These are phyloP conservation scores for Catonia carolina DNA, from an alignment of 2,888 invertebrate species.

Conservation along the genomic window DNA sequence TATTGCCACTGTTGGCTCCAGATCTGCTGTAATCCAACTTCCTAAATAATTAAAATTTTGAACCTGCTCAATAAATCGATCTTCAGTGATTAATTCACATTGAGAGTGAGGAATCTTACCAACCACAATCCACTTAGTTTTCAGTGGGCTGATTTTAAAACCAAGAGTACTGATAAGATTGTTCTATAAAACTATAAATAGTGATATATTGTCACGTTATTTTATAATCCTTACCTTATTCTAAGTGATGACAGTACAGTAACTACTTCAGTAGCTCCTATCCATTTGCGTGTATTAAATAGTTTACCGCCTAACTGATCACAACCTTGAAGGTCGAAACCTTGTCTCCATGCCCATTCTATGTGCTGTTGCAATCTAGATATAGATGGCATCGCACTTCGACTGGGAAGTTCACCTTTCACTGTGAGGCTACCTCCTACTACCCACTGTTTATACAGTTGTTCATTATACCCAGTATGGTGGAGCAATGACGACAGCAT, in stretches of 20 bases:
- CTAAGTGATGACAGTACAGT: constrained; percentile 74
- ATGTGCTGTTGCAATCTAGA: constrained; percentile 76
- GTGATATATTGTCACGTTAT: too few relatives aligned
- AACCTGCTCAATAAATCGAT: too few relatives aligned
- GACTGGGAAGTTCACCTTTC: constrained; percentile 46
- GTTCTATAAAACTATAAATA: too few relatives aligned
- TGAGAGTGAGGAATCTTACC: too few relatives aligned
- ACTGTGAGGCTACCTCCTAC: constrained; percentile 40
- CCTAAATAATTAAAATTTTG: too few relatives aligned
- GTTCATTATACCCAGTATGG: constrained; percentile 61
- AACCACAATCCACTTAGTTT: too few relatives aligned
- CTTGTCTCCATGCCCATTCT: constrained; percentile 74
- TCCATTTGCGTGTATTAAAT: constrained; percentile 84
- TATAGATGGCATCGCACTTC: constrained; percentile 74
- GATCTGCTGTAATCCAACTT: too few relatives aligned
- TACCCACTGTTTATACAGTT: constrained; percentile 43
- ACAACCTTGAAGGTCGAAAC: constrained; percentile 75
- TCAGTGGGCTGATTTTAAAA: too few relatives aligned
- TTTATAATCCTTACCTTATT: constrained; percentile 69
- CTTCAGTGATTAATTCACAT: too few relatives aligned
- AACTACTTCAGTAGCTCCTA: constrained; percentile 86
- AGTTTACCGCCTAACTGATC: constrained; percentile 77
- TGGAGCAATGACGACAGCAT: constrained; percentile 71
- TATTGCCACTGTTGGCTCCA: too few relatives aligned
- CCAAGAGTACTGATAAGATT: too few relatives aligned